Conservation (phyloP, 2,113 vertebrate genomes). For the Panthera uncia region DNA sequence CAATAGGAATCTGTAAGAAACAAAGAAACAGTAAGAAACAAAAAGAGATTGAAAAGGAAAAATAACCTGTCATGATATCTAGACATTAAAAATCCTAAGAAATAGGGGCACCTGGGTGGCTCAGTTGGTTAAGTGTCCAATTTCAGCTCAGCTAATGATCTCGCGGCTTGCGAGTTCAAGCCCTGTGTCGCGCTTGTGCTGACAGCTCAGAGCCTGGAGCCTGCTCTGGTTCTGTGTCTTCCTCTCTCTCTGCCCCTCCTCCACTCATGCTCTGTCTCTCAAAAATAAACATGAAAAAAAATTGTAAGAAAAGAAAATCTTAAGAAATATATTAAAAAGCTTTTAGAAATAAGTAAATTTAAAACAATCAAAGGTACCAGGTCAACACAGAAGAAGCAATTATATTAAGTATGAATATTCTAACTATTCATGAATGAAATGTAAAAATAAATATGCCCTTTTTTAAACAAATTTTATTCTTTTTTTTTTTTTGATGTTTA, state of each 20-base stretch:
- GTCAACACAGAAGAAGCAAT: neutral
- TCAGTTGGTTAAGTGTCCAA: too few relatives aligned
- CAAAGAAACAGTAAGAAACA: neutral
- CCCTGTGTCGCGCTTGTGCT: too few relatives aligned
- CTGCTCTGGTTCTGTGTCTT: too few relatives aligned
- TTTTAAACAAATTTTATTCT: neutral
- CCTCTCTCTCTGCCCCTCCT: too few relatives aligned
- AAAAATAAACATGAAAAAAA: too few relatives aligned
- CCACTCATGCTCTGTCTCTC: too few relatives aligned
- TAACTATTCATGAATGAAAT: neutral
- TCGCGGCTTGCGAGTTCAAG: too few relatives aligned
- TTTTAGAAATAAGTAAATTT: neutral
- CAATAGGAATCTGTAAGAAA: neutral
- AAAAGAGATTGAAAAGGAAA: slow-evolving; percentile 19
- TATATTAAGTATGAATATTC: neutral
- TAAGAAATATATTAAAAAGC: neutral
- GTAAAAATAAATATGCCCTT: neutral
- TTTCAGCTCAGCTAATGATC: too few relatives aligned
- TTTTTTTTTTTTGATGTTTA: too few relatives aligned
- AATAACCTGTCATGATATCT: neutral
- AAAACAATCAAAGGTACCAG: neutral
- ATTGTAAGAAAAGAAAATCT: neutral
- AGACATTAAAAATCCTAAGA: neutral
- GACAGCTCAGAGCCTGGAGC: too few relatives aligned
- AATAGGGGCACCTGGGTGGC: neutral